Percentiles rank a stretch among this genome's conserved stretches.
Evolutionary conservation across 2,888 invertebrate genomes (phyloP).

Genomic region (Griposia aprilina): DNA sequence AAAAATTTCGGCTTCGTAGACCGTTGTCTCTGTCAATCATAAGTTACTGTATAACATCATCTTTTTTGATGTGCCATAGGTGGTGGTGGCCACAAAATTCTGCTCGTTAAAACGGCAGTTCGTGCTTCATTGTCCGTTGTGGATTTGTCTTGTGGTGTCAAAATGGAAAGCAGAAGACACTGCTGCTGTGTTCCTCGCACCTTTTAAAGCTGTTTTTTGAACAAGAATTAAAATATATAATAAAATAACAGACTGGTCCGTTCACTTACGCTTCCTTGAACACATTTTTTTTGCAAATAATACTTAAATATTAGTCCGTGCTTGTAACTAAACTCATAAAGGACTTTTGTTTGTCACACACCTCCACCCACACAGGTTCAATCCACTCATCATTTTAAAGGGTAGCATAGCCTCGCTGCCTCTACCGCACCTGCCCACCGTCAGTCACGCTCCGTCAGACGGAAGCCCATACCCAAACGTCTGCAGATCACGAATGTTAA

Average conservation of each 20-base stretch:
- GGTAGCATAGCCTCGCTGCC: conserved; percentile 22
- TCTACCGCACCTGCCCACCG: conserved; percentile 13
- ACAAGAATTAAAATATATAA: not conserved
- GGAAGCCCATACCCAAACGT: conserved; percentile 74
- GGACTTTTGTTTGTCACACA: too few species aligned
- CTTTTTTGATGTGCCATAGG: too few species aligned
- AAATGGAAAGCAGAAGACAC: not conserved
- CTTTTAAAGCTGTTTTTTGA: too few species aligned
- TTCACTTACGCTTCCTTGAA: not conserved
- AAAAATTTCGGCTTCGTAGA: too few species aligned
- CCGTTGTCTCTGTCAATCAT: too few species aligned
- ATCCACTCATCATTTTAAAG: not conserved
- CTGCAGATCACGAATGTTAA: conserved; percentile 74
- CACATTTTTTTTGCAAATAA: not conserved
- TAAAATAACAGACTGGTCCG: not conserved
- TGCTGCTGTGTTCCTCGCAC: not conserved
- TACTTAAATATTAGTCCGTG: not conserved
- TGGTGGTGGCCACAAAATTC: too few species aligned
- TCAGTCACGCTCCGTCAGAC: conserved; percentile 76
- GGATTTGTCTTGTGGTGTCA: not conserved
- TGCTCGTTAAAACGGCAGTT: too few species aligned
- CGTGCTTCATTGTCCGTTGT: not conserved
- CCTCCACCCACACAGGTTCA: not conserved
- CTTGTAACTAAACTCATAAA: not conserved
- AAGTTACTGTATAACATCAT: too few species aligned